Evolutionary conservation across 2,113 vertebrate species (phyloP).

Genomic region (Zosterops lateralis): DNA sequence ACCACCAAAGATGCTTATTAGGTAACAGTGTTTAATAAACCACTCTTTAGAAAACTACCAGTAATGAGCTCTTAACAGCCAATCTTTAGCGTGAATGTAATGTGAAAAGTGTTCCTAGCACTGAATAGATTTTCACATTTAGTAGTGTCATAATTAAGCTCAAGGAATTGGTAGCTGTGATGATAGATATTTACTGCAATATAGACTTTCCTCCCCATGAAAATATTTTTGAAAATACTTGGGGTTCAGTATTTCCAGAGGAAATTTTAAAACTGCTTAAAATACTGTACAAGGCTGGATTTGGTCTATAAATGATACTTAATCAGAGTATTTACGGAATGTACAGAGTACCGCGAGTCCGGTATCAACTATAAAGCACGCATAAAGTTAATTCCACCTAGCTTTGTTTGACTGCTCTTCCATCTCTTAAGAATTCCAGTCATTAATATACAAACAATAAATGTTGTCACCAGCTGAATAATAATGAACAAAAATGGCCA

Average conservation of each 20-base stretch:
- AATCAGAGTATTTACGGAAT: conserved; percentile 27
- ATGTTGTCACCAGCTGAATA: conserved; percentile 46
- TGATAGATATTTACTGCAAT: conserved; percentile 78
- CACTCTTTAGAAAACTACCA: conserved; percentile 97
- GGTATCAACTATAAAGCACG: neutral
- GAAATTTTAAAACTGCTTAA: conserved; percentile 51
- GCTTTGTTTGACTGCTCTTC: conserved; percentile 40
- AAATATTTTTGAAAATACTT: conserved; percentile 60
- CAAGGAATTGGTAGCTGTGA: conserved; percentile 80
- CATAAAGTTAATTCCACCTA: conserved; percentile 25
- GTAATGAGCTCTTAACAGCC: conserved; percentile 99
- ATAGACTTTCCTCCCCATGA: conserved; percentile 20
- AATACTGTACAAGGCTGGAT: neutral
- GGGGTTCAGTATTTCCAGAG: conserved; percentile 31
- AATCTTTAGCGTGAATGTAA: conserved; percentile 92
- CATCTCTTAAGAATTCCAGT: conserved; percentile 42
- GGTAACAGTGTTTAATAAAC: conserved; percentile 99
- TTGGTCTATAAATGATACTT: conserved; percentile 22
- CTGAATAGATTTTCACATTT: conserved; percentile 92
- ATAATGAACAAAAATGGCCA: conserved; percentile 33
- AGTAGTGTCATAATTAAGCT: conserved; percentile 97
- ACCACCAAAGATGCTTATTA: conserved; percentile 99
- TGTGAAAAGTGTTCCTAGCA: conserved; percentile 89
- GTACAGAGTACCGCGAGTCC: neutral
- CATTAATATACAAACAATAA: conserved; percentile 55